phyloP scores from a whole-genome alignment of 2,888 invertebrate species.

The Pandemis heparana region DNA sequence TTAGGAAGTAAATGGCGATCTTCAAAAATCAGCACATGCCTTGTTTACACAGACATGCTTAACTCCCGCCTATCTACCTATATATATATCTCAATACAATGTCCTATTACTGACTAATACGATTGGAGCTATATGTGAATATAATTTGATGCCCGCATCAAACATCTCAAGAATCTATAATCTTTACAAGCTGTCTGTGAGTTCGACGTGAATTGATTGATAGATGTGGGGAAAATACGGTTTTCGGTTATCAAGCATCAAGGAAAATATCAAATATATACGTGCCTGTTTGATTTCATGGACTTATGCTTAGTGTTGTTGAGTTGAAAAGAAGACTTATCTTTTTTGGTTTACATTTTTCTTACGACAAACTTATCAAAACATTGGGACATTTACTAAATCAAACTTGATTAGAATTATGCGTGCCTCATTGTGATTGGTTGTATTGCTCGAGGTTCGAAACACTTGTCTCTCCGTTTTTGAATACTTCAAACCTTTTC shows the following conservation, averaged over 20 bases:
- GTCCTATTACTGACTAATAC: conserved; percentile 13
- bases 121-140: conserved; percentile 6
- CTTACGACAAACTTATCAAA: not conserved
- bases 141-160: conserved; percentile 19
- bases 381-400: not conserved
- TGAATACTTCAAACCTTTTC: conserved; percentile 7
- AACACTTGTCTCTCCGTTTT: not conserved
- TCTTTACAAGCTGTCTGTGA: conserved; percentile 10
- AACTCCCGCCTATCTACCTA: not conserved
- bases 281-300: conserved; percentile 1
- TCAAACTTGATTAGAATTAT: not conserved
- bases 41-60: not conserved
- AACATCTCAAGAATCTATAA: not conserved
- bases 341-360: conserved; percentile 21
- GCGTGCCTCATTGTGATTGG: conserved; percentile 1
- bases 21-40: not conserved
- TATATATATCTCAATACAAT: not conserved
- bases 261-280: conserved; percentile 11
- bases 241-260: not conserved
- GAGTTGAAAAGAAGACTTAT: not conserved
- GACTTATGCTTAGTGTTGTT: not conserved
- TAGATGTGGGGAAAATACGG: conserved; percentile 7
- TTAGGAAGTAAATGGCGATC: no score
- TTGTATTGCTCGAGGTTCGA: not conserved
- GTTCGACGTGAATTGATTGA: conserved; percentile 14